Evolutionary conservation across 2,113 vertebrate genomes (phyloP).

Genomic region (Xenopus laevis): DNA sequence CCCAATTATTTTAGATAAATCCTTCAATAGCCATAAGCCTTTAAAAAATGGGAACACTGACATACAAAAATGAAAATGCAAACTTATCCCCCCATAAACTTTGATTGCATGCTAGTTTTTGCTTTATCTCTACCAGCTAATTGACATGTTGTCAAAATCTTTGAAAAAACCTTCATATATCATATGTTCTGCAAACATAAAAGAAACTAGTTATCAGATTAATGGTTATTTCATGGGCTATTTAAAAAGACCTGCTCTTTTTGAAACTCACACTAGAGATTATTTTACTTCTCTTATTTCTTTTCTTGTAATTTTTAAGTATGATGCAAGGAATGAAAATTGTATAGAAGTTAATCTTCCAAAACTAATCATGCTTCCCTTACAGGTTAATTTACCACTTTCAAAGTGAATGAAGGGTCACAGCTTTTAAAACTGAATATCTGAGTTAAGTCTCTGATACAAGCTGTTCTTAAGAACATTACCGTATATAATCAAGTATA

Average conservation of each 20-base stretch:
- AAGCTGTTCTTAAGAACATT: too few relatives aligned
- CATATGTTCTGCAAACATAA: constrained; percentile 8
- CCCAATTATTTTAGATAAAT: too few relatives aligned
- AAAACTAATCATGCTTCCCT: constrained; percentile 9
- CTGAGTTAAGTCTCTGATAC: too few relatives aligned
- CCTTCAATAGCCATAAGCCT: too few relatives aligned
- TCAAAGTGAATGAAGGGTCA: not conserved
- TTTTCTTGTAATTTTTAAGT: constrained; percentile 12
- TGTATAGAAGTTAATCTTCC: constrained; percentile 9
- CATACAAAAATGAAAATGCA: not conserved
- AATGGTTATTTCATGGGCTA: constrained; percentile 22
- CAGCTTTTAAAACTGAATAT: not conserved
- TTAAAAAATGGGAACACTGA: not conserved
- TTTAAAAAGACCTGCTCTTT: constrained; percentile 15
- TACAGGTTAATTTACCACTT: constrained; percentile 9
- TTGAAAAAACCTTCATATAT: not conserved
- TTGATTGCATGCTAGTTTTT: not conserved
- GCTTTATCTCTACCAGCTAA: not conserved
- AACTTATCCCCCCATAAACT: not conserved
- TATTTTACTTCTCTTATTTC: constrained; percentile 11
- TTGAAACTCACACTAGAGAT: constrained; percentile 7
- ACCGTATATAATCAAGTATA: too few relatives aligned
- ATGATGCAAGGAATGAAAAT: constrained; percentile 1
- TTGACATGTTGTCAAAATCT: not conserved
- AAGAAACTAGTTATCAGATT: constrained; percentile 6